These are phyloP conservation scores for Raja brachyura DNA, from an alignment of 2,113 vertebrate genomes.

Conservation along the genomic window DNA sequence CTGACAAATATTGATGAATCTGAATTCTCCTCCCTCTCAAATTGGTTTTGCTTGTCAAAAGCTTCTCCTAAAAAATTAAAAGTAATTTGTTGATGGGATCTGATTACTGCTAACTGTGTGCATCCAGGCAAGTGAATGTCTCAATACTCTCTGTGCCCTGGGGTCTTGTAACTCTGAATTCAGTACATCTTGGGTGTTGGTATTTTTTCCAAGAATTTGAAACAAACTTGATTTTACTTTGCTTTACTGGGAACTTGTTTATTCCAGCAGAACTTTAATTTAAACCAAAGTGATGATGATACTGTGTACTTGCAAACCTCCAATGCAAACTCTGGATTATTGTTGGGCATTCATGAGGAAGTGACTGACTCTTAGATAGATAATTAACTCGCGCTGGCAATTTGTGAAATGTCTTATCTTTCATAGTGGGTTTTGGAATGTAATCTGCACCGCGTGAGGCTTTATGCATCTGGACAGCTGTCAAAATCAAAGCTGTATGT, in stretches of 20 bases:
- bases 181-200: neutral
- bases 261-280: neutral
- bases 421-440: neutral
- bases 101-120: neutral
- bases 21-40: neutral
- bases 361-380: neutral
- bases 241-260: neutral
- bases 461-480: neutral
- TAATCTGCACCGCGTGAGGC: neutral
- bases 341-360: neutral
- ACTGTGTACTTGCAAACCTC: neutral
- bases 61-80: neutral
- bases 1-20: neutral
- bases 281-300: neutral
- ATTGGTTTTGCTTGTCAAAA: neutral
- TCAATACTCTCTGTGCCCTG: slow-evolving; percentile 14
- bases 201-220: too few species aligned
- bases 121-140: neutral
- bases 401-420: neutral
- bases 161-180: neutral
- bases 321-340: neutral
- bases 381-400: neutral
- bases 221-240: neutral
- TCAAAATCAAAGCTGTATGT: neutral
- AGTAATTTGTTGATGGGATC: neutral